phyloP scores from a whole-genome alignment of 1,140 invertebrate species.

The Drosophila nebulosa region DNA sequence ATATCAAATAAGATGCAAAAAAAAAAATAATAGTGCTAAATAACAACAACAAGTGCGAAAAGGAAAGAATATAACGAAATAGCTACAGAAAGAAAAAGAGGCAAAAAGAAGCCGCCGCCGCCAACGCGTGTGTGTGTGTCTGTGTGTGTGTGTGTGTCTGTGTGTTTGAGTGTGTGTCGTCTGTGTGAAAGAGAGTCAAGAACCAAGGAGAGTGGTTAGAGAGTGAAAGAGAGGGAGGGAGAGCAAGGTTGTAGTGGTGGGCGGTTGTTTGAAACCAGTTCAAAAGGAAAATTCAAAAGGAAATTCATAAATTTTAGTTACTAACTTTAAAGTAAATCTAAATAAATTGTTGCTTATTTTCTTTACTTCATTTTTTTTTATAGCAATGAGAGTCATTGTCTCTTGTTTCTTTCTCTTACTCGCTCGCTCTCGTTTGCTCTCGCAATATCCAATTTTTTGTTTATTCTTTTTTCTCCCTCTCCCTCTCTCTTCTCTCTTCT shows the following conservation, averaged over 20 bases:
- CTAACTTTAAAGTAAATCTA: not conserved
- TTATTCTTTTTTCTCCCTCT: slow-evolving; percentile 25
- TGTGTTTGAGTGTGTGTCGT: slow-evolving; percentile 33
- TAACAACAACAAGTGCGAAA: slow-evolving; percentile 4
- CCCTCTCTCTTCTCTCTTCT: not conserved
- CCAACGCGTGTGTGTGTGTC: slow-evolving; percentile 12
- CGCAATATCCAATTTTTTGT: not conserved
- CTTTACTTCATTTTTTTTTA: not conserved
- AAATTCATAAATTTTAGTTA: slow-evolving; percentile 15
- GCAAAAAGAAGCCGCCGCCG: slow-evolving; percentile 65
- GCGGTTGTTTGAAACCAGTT: slow-evolving; percentile 30
- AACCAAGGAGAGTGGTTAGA: slow-evolving; percentile 4
- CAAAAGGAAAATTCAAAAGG: slow-evolving; percentile 19
- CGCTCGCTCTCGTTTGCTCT: not conserved
- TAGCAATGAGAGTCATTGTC: not conserved
- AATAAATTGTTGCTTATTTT: not conserved
- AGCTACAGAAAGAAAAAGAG: no score
- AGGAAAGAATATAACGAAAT: not conserved
- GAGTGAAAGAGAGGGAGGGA: slow-evolving; percentile 11
- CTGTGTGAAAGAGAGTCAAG: slow-evolving; percentile 30
- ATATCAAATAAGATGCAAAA: not conserved
- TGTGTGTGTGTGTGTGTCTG: not conserved
- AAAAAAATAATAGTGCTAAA: not conserved
- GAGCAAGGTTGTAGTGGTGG: slow-evolving; percentile 44
- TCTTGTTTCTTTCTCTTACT: not conserved